Base-by-base conservation (phyloP, 2,797 vertebrate genomes). In the Siniperca scherzeri region DNA sequence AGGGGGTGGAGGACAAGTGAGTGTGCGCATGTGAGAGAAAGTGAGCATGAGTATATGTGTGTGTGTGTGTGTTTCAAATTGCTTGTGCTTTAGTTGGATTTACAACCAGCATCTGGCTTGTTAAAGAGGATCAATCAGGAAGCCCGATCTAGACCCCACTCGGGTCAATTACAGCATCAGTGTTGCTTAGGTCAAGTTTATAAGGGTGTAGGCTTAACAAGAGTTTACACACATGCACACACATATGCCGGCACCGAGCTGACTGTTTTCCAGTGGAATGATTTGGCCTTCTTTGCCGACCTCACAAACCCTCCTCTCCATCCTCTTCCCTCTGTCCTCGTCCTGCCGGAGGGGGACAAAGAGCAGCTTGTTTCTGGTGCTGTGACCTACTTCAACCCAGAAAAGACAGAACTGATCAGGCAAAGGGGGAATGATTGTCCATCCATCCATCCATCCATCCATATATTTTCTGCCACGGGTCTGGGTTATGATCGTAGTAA, bases 291-390 rank as follows among this genome's bases (percentile, higher is more conserved):
- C 68, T 86, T 77, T 83, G 70, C 79, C 77, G 81, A 73, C 48
- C 66, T 82, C 81, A 44, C 80, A 75, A 72, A 55, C 66, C 57
- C 65, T 83, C 67, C 76, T 83, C 80, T 89, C 65, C 80, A 77
- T 87, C 81, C 74, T 87, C 84, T 85, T 87, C 74, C 78, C 86
- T 83, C 88, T 78, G 83, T 83, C 82, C 68, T 86, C 64, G 81
- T 89, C 85, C 87, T 88, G 89, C 87, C 38, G 44, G 71, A 88
- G 87, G 81, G 84, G 84, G 89, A 94, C 94, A 94, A 94, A 91
- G 93, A 91, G 80, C 84, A 80, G 87, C 90, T 90, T 95, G 93
- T 94, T 88, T 87, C 83, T 82, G 80, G 80, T 81, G 81, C 84
- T 83, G 76, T 92, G 91, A 92, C 92, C 91, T 82, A 91, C 87